Evolutionary conservation across 2,888 invertebrate species (phyloP).

Genomic region (Rhimphoctona megacephalus): DNA sequence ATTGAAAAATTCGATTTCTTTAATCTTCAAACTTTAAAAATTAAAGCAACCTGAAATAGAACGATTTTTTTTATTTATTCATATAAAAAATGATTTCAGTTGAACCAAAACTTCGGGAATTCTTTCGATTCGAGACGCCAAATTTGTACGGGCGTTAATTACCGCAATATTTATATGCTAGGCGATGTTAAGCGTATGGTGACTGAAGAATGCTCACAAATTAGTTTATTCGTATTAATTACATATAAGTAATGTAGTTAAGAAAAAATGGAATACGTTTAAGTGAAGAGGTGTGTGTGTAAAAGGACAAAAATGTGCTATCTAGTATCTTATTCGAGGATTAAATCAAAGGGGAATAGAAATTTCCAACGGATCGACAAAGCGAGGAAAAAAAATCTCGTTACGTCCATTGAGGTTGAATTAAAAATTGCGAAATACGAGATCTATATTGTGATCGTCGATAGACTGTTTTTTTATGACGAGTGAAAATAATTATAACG

Average conservation of each 20-base stretch:
- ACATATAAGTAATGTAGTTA: conserved; percentile 2
- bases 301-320: neutral
- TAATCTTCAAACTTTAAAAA: no score
- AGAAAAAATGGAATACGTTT: neutral
- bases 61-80: neutral
- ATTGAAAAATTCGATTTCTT: neutral
- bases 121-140: conserved; percentile 35
- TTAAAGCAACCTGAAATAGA: no score
- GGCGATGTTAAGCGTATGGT: conserved; percentile 43
- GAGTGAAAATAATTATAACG: conserved; percentile 15
- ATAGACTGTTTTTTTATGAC: conserved; percentile 63
- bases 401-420: neutral
- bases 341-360: neutral
- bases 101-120: conserved; percentile 13
- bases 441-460: conserved; percentile 51
- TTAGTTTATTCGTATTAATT: conserved; percentile 55
- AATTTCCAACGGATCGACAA: neutral
- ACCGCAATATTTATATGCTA: conserved; percentile 22
- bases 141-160: conserved; percentile 31
- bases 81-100: neutral
- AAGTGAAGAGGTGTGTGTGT: neutral
- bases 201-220: conserved; percentile 68
- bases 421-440: conserved; percentile 15
- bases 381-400: neutral
- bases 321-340: neutral